phyloP scores from a whole-genome alignment of 92 coral and sea anemone species.

The Actinernus sp. region DNA sequence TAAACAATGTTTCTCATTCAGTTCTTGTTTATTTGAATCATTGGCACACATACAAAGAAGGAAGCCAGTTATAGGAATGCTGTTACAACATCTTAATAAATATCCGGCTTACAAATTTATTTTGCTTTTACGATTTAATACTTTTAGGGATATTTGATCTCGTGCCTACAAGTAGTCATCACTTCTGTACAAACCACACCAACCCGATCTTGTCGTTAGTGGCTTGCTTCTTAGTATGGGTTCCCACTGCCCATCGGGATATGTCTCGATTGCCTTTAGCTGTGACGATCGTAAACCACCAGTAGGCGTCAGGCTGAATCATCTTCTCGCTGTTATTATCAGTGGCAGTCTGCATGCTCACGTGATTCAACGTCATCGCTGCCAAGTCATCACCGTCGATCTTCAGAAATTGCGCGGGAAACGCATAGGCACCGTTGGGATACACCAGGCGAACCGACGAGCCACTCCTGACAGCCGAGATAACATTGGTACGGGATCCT shows the following conservation, averaged over 20 bases:
- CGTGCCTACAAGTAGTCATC: no score
- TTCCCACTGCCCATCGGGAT: slow-evolving; percentile 87
- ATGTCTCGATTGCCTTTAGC: slow-evolving; percentile 78
- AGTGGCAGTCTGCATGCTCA: slow-evolving; percentile 67
- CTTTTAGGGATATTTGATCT: no score
- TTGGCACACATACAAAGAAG: no score
- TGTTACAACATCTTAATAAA: no score
- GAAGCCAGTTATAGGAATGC: no score
- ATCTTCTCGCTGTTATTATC: slow-evolving; percentile 36
- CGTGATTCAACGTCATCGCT: slow-evolving; percentile 69
- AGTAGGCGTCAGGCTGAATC: slow-evolving; percentile 76
- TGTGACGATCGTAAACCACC: slow-evolving; percentile 89
- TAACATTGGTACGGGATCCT: slow-evolving; percentile 47
- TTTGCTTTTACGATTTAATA: no score
- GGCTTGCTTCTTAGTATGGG: slow-evolving; percentile 59
- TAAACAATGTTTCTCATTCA: no score
- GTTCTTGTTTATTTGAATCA: no score
- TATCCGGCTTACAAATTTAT: no score
- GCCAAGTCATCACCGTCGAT: slow-evolving; percentile 59
- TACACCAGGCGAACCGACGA: slow-evolving; percentile 81
- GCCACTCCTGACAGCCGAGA: slow-evolving; percentile 70
- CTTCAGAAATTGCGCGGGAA: slow-evolving; percentile 70
- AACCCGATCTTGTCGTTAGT: slow-evolving; percentile 58
- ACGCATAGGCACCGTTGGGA: slow-evolving; percentile 61
- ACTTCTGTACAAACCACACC: slow-evolving; percentile 75